Evolutionary conservation across 2,113 vertebrate species (phyloP).

Genomic region (Laterallus jamaicensis): DNA sequence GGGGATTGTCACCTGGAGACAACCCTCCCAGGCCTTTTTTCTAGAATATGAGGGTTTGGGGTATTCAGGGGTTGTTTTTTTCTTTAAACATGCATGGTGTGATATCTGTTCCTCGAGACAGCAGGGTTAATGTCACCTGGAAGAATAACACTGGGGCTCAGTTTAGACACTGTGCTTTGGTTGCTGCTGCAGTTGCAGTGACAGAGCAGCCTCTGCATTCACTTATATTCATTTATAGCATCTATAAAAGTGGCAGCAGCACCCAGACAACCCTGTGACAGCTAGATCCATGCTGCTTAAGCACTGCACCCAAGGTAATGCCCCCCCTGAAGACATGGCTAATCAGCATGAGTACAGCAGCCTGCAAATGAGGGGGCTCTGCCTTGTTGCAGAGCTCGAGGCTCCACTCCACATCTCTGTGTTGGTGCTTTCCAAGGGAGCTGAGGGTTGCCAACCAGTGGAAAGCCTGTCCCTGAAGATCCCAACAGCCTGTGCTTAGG

Average conservation of each 20-base stretch:
- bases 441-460: neutral
- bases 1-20: neutral
- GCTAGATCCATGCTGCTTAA: neutral
- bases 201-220: neutral
- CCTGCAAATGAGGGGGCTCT: neutral
- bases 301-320: neutral
- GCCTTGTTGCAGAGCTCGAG: neutral
- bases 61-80: neutral
- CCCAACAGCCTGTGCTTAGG: neutral
- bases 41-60: no score
- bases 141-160: neutral
- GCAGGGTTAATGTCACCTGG: neutral
- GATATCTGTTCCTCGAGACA: neutral
- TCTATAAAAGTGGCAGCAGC: neutral
- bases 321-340: neutral
- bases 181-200: neutral
- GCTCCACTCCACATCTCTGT: neutral
- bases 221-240: no score
- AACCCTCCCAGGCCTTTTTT: neutral
- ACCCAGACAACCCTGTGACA: neutral
- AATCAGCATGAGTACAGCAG: neutral
- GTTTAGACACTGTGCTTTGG: neutral
- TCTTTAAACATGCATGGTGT: neutral
- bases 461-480: neutral
- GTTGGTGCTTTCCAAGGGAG: neutral